Evolutionary conservation across 2,797 vertebrate species (phyloP).

Genomic region (Pseudocheirus occidentalis): DNA sequence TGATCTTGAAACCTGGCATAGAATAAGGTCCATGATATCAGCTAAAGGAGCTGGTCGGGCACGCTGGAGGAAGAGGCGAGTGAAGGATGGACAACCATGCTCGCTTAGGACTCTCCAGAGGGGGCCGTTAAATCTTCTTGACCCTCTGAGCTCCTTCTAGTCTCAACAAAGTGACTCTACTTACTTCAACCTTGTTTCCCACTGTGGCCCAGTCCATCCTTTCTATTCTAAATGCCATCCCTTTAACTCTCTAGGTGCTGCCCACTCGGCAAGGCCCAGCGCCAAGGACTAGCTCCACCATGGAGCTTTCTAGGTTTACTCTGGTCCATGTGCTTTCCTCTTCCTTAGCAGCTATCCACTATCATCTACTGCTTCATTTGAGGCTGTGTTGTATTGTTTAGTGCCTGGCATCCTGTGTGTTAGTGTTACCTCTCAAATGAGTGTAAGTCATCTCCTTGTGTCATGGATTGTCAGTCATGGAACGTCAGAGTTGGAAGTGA

Average conservation of each 20-base stretch:
- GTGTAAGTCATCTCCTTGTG: background rate
- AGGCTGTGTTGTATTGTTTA: background rate
- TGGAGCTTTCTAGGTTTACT: background rate
- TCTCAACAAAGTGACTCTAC: background rate
- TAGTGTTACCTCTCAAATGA: background rate
- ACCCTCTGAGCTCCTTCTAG: background rate
- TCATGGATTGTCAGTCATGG: background rate
- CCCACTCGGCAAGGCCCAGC: background rate
- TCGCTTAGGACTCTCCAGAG: background rate
- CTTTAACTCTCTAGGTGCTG: background rate
- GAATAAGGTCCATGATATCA: background rate
- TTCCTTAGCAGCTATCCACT: background rate
- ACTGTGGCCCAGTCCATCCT: background rate
- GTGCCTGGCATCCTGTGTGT: background rate
- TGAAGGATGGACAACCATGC: background rate
- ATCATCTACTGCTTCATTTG: background rate
- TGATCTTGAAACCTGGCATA: background rate
- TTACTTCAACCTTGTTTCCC: background rate
- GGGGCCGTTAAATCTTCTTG: fast-evolving
- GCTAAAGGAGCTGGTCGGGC: background rate
- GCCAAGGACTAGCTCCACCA: background rate
- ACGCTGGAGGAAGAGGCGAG: slow-evolving; percentile 2
- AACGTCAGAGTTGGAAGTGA: background rate
- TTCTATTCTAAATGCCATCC: background rate
- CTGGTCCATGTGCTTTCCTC: background rate